Conservation (phyloP, 2,113 vertebrate species). For the Panthera uncia region DNA sequence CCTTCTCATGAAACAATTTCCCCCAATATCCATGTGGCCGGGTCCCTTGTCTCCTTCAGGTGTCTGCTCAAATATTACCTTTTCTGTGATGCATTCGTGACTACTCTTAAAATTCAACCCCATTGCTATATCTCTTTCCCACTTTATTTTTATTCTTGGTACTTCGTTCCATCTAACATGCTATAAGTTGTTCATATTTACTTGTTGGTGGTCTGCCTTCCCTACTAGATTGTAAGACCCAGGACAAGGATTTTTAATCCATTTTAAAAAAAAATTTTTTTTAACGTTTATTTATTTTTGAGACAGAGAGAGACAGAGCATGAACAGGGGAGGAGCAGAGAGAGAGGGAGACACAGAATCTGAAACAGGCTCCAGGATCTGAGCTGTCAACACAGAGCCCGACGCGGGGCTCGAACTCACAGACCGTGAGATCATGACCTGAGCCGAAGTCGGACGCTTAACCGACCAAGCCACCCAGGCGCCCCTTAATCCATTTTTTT, state of each 20-base stretch:
- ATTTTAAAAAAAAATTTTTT: background rate
- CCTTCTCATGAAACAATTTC: background rate
- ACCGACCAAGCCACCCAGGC: too few relatives aligned
- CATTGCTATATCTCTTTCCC: background rate
- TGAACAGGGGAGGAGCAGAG: too few relatives aligned
- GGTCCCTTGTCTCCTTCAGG: background rate
- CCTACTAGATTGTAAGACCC: background rate
- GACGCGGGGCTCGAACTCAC: too few relatives aligned
- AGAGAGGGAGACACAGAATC: too few relatives aligned
- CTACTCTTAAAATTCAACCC: background rate
- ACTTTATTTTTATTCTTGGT: background rate
- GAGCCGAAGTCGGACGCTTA: too few relatives aligned
- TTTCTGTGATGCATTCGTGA: background rate
- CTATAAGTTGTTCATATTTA: background rate
- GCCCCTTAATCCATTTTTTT: background rate
- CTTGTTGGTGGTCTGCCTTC: background rate
- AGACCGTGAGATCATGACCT: too few relatives aligned
- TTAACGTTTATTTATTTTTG: too few relatives aligned
- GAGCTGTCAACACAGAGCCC: too few relatives aligned
- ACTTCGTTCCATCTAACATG: background rate
- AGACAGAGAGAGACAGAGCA: too few relatives aligned
- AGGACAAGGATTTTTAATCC: background rate
- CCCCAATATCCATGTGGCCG: too few relatives aligned
- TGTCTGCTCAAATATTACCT: background rate
- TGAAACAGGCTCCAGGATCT: too few relatives aligned